These are phyloP conservation scores for Drosophila lini DNA, from an alignment of 1,140 invertebrate genomes.

Conservation along the genomic window DNA sequence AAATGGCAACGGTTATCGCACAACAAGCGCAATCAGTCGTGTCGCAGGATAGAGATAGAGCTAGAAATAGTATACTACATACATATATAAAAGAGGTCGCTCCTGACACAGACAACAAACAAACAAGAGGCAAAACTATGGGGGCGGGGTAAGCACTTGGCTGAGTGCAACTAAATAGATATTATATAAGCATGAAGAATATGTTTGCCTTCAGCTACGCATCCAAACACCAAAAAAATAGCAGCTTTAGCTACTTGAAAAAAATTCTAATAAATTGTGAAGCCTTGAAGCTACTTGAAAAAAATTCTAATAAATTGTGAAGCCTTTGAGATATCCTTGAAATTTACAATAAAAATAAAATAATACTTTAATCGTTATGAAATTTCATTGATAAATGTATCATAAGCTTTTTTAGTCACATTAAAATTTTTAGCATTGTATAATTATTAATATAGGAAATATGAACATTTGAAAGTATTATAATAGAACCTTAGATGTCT, in stretches of 20 bases:
- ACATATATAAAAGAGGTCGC: neutral
- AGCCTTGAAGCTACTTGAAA: constrained; percentile 51
- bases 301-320: neutral
- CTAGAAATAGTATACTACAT: constrained; percentile 21
- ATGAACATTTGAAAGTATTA: neutral
- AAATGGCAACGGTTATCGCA: constrained; percentile 77
- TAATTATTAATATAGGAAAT: neutral
- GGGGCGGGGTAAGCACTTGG: constrained; percentile 64
- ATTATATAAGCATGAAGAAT: constrained; percentile 83
- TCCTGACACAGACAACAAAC: constrained; percentile 24
- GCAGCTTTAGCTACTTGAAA: constrained; percentile 54
- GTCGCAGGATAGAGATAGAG: constrained; percentile 43
- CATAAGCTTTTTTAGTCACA: neutral
- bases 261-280: neutral
- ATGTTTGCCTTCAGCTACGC: constrained; percentile 64
- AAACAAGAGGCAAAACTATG: constrained; percentile 43
- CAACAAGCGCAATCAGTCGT: constrained; percentile 78
- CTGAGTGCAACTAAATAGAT: constrained; percentile 81
- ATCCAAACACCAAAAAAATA: constrained; percentile 11
- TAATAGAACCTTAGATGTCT: neutral
- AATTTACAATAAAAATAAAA: neutral
- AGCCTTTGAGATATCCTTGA: neutral
- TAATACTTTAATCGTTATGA: neutral
- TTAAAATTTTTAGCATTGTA: neutral
- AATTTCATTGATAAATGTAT: neutral